phyloP scores from a whole-genome alignment of 2,888 invertebrate genomes.

The Tetramorium bicarinatum region DNA sequence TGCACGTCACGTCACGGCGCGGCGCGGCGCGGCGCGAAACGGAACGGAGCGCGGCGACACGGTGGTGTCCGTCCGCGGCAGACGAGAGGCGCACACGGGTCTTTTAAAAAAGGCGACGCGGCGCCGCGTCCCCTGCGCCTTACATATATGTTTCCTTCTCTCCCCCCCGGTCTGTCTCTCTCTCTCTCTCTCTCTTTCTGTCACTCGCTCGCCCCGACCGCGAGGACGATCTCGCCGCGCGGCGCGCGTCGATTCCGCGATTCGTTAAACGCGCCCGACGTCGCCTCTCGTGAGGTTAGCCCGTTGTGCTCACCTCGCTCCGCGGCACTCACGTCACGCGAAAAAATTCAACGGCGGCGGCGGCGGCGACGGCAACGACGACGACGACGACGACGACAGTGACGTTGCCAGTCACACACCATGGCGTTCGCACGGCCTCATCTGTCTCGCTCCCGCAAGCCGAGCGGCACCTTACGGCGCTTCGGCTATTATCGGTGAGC shows the following conservation, averaged over 20 bases:
- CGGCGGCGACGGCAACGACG: constrained; percentile 32
- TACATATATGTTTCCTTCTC: neutral
- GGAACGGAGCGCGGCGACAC: neutral
- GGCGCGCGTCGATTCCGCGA: neutral
- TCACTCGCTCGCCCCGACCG: neutral
- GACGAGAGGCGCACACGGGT: constrained; percentile 17
- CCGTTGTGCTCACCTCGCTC: neutral
- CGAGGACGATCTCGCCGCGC: too few species aligned
- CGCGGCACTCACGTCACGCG: constrained; percentile 15
- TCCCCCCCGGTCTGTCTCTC: neutral
- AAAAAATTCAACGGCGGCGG: constrained; percentile 5
- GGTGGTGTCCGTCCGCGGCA: constrained; percentile 21
- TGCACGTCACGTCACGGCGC: neutral
- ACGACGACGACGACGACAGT: constrained; percentile 76
- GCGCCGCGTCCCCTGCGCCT: constrained; percentile 24
- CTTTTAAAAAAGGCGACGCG: constrained; percentile 36
- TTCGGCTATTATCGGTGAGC: constrained; percentile 83
- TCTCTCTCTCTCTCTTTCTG: neutral
- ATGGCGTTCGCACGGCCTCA: constrained; percentile 85
- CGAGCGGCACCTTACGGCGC: constrained; percentile 79
- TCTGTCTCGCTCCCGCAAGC: constrained; percentile 70
- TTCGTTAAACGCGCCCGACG: neutral
- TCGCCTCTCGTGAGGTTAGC: neutral
- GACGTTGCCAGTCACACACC: constrained; percentile 84
- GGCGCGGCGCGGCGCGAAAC: neutral